A percentile compares a stretch with the other conserved stretches of the same genome.
Conservation (phyloP, 2,113 vertebrate genomes). For the Helogale parvula region DNA sequence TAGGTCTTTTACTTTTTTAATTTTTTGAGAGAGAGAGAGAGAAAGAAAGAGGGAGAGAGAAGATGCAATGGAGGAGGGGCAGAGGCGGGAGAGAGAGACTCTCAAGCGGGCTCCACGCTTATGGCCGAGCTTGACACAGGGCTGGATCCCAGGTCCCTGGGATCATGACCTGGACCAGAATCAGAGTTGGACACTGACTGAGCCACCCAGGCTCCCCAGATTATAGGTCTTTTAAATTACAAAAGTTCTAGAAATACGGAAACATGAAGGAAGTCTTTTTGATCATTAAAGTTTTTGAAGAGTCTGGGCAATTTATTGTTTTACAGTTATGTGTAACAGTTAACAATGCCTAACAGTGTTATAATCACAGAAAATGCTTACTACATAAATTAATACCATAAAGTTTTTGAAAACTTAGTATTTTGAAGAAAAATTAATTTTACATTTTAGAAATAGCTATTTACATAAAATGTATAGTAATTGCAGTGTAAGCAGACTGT, state of each 20-base stretch:
- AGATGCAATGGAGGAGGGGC: too few species aligned
- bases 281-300: conserved; percentile 19
- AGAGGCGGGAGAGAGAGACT: too few species aligned
- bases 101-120: too few species aligned
- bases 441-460: conserved; percentile 3
- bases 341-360: not conserved
- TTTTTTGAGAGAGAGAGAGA: too few species aligned
- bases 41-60: too few species aligned
- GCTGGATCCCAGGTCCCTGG: too few species aligned
- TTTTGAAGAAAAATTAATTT: conserved; percentile 13
- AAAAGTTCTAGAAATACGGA: conserved; percentile 2
- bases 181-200: too few species aligned
- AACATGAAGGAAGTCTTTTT: not conserved
- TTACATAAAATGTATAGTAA: not conserved
- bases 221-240: not conserved
- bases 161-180: too few species aligned
- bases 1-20: too few species aligned
- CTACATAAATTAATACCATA: conserved; percentile 8
- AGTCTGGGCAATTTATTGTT: not conserved
- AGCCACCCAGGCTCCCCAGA: not conserved
- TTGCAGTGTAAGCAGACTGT: not conserved
- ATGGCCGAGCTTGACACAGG: too few species aligned
- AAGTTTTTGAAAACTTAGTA: not conserved
- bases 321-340: not conserved
- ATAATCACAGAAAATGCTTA: conserved; percentile 41